Evolutionary conservation across 2,113 vertebrate species (phyloP).

Genomic region (Salvelinus fontinalis): DNA sequence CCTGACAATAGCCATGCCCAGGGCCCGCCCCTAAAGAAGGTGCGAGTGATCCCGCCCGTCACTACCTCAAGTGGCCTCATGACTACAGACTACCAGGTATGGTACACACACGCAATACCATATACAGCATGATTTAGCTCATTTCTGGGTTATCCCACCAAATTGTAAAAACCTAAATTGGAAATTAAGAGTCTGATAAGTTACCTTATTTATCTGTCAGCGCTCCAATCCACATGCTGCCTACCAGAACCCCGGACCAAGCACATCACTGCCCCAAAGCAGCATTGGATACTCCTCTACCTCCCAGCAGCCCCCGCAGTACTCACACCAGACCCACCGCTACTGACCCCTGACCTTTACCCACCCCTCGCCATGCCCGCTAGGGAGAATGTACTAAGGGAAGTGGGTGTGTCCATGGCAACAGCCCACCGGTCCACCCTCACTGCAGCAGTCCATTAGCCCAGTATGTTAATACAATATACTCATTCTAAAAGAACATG

Average conservation of each 20-base stretch:
- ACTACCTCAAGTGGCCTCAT: slow-evolving; percentile 99
- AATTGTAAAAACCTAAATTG: background rate
- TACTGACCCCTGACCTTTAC: slow-evolving; percentile 80
- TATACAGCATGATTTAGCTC: no score
- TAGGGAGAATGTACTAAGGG: slow-evolving; percentile 72
- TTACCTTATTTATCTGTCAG: slow-evolving; percentile 61
- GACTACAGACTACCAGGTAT: slow-evolving; percentile 99
- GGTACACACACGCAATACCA: background rate
- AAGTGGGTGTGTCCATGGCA: slow-evolving; percentile 53
- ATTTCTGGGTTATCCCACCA: background rate
- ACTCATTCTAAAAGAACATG: slow-evolving; percentile 52
- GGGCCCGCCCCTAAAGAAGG: slow-evolving; percentile 98
- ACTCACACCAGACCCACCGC: slow-evolving; percentile 97
- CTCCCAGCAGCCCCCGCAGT: slow-evolving; percentile 99
- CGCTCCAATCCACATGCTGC: slow-evolving; percentile 99
- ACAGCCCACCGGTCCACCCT: slow-evolving; percentile 40
- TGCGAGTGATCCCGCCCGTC: slow-evolving; percentile 98
- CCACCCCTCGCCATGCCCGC: slow-evolving; percentile 47
- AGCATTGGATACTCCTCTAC: slow-evolving; percentile 99
- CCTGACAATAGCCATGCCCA: slow-evolving; percentile 96
- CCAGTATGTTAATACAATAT: slow-evolving; percentile 44
- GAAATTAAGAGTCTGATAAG: background rate
- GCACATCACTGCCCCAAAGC: slow-evolving; percentile 99
- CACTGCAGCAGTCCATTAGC: slow-evolving; percentile 77
- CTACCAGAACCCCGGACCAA: slow-evolving; percentile 99